A percentile compares a stretch with the other conserved stretches of the same genome.
Conservation (phyloP, 2,797 vertebrate species). For the Microctenopoma lineatum region DNA sequence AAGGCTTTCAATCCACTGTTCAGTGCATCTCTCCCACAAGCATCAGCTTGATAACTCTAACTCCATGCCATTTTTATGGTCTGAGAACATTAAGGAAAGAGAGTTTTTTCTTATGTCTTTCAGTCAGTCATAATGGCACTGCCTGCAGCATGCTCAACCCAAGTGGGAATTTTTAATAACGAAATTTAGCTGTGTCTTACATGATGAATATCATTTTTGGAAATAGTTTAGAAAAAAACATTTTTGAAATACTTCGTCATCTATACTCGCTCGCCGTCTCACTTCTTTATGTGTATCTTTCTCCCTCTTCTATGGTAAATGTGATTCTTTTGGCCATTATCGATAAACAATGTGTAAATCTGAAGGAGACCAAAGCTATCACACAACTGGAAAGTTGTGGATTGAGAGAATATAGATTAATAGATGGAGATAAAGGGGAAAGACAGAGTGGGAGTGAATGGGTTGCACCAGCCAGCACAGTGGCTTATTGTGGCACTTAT, state of each 20-base stretch:
- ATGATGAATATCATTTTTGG: slow-evolving; percentile 72
- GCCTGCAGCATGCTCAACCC: slow-evolving; percentile 57
- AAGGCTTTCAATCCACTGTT: slow-evolving; percentile 73
- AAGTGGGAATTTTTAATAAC: slow-evolving; percentile 62
- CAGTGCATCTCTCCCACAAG: slow-evolving; percentile 61
- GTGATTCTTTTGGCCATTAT: slow-evolving; percentile 32
- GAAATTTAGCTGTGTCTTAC: slow-evolving; percentile 70
- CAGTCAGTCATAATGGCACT: slow-evolving; percentile 69
- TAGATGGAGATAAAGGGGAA: slow-evolving; percentile 43
- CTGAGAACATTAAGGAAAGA: slow-evolving; percentile 63
- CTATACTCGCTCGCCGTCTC: slow-evolving; percentile 9
- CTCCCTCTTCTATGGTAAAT: slow-evolving; percentile 37
- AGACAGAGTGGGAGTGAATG: slow-evolving; percentile 44
- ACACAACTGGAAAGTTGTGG: slow-evolving; percentile 33
- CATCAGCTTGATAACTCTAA: slow-evolving; percentile 61
- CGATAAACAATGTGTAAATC: slow-evolving; percentile 65
- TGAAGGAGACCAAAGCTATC: slow-evolving; percentile 48
- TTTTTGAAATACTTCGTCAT: slow-evolving; percentile 39
- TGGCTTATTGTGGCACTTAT: slow-evolving; percentile 79
- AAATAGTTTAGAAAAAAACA: slow-evolving; percentile 21
- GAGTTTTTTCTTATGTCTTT: slow-evolving; percentile 80
- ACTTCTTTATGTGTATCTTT: slow-evolving; percentile 21
- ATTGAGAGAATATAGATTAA: slow-evolving; percentile 23
- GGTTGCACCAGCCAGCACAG: slow-evolving; percentile 73
- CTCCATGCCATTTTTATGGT: slow-evolving; percentile 65